Evolutionary conservation across 2,113 vertebrate genomes (phyloP).

Genomic region (Cebidichthys violaceus): DNA sequence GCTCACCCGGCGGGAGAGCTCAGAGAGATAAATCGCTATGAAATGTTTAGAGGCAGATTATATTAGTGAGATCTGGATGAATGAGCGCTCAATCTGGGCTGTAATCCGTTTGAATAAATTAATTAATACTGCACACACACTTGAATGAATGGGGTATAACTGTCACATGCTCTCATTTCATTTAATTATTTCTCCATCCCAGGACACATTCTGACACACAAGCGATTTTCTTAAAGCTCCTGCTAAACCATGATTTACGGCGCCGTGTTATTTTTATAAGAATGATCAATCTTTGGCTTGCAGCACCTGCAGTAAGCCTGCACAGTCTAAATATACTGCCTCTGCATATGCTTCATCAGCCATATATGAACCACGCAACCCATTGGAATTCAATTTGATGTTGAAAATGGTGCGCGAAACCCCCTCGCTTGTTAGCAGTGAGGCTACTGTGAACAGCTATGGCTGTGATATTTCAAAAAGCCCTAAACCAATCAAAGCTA

Average conservation of each 20-base stretch:
- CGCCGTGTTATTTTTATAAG: conserved; percentile 55
- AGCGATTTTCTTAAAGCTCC: conserved; percentile 23
- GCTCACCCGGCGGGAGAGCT: conserved; percentile 62
- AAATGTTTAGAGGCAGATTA: conserved; percentile 78
- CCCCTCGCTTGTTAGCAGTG: neutral
- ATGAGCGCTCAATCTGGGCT: conserved; percentile 68
- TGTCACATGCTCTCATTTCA: conserved; percentile 23
- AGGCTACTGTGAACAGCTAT: conserved; percentile 6
- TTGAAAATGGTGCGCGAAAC: conserved; percentile 22
- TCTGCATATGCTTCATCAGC: conserved; percentile 45
- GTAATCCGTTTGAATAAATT: conserved; percentile 76
- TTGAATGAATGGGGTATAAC: conserved; percentile 32
- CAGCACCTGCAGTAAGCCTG: conserved; percentile 50
- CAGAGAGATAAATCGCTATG: conserved; percentile 70
- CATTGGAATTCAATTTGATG: conserved; percentile 45
- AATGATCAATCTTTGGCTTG: conserved; percentile 63
- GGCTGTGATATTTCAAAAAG: conserved; percentile 22
- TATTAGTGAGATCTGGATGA: conserved; percentile 74
- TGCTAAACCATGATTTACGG: conserved; percentile 36
- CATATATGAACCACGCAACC: conserved; percentile 17
- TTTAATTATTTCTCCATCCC: conserved; percentile 13
- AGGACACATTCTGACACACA: conserved; percentile 6
- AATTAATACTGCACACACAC: conserved; percentile 63
- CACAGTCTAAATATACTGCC: conserved; percentile 62
- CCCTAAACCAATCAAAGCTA: conserved; percentile 54